Conservation (phyloP, 2,113 vertebrate species). For the Zingel zingel region DNA sequence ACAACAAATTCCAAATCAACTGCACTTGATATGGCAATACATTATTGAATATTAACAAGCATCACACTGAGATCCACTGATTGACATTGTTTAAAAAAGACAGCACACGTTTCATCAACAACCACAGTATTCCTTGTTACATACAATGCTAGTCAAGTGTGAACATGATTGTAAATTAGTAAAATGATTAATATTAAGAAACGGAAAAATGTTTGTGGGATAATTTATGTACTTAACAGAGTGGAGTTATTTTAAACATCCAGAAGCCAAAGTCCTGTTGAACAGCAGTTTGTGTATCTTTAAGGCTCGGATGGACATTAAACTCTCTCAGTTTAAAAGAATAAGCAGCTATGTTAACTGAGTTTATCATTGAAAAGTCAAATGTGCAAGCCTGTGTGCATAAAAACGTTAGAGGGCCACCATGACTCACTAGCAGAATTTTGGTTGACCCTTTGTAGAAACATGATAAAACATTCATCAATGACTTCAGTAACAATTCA, state of each 20-base stretch:
- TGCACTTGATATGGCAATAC: too few relatives aligned
- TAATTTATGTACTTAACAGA: neutral
- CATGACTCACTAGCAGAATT: neutral
- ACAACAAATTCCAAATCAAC: too few relatives aligned
- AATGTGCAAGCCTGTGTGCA: neutral
- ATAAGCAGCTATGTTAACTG: neutral
- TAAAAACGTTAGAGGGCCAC: neutral
- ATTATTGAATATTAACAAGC: too few relatives aligned
- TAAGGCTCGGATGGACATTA: too few relatives aligned
- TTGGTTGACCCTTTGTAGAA: neutral
- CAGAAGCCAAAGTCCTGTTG: neutral
- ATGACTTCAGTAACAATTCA: neutral
- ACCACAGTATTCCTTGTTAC: neutral
- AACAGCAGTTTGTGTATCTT: too few relatives aligned
- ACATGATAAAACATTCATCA: neutral
- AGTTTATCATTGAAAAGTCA: neutral
- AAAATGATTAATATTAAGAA: neutral
- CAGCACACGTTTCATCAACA: neutral
- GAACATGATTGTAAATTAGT: neutral
- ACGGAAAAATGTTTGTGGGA: neutral
- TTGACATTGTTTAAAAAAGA: constrained; percentile 2
- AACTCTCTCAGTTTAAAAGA: neutral
- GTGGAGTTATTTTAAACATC: neutral
- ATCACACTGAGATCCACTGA: neutral
- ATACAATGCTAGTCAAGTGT: neutral